These are phyloP conservation scores for Vulpes ferrilata DNA, from an alignment of 2,113 vertebrate species.

Conservation along the genomic window DNA sequence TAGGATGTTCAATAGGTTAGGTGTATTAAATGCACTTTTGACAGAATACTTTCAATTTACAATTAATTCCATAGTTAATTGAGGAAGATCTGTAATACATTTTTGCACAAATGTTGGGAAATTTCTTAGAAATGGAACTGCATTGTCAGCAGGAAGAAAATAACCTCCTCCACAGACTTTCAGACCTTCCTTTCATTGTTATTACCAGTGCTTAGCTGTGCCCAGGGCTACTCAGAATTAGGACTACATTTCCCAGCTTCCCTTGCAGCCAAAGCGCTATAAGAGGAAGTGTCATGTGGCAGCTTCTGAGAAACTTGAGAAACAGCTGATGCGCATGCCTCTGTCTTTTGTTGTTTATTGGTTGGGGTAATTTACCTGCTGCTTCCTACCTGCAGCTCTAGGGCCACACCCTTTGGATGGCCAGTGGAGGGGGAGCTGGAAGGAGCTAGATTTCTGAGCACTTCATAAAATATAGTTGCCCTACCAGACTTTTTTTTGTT, in stretches of 20 bases:
- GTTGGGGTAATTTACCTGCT: background rate
- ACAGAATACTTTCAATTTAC: background rate
- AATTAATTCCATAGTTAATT: background rate
- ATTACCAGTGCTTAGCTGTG: background rate
- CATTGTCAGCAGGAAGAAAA: background rate
- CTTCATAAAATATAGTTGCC: background rate
- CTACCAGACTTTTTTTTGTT: background rate
- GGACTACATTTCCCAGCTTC: slow-evolving; percentile 59
- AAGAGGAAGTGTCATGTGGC: slow-evolving; percentile 22
- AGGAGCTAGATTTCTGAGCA: slow-evolving; percentile 1
- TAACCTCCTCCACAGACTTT: background rate
- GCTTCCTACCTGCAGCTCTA: background rate
- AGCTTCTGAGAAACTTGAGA: slow-evolving; percentile 35
- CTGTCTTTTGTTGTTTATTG: background rate
- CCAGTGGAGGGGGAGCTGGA: background rate
- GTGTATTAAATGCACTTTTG: background rate
- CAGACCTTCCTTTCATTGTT: background rate
- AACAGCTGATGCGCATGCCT: background rate
- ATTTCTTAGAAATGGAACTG: slow-evolving; percentile 20
- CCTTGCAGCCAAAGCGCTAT: slow-evolving; percentile 21
- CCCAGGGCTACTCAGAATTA: background rate
- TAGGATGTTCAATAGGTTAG: background rate
- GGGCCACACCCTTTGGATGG: background rate
- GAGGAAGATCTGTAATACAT: background rate
- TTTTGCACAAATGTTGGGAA: background rate